Conservation (phyloP, 2,797 vertebrate genomes). For the Centroberyx gerrardi region DNA sequence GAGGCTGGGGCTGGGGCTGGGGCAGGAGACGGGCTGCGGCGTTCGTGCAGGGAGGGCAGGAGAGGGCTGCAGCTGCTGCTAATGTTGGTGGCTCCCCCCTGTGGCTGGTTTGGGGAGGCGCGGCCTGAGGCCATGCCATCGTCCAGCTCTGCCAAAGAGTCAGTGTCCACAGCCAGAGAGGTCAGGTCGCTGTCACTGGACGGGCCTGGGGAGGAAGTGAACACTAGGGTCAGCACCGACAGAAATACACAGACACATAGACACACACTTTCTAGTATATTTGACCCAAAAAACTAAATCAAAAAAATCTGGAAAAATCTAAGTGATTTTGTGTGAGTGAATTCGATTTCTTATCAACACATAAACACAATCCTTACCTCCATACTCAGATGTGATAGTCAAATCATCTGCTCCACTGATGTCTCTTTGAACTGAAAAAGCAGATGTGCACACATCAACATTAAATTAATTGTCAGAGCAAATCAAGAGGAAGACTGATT, state of each 20-base stretch:
- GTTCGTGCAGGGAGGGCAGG: constrained; percentile 71
- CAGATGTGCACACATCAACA: constrained; percentile 41
- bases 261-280: neutral
- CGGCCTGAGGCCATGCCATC: constrained; percentile 98
- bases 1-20: constrained; percentile 54
- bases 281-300: neutral
- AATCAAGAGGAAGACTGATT: neutral
- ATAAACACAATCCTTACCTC: constrained; percentile 81
- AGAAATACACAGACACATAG: neutral
- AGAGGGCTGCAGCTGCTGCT: constrained; percentile 79
- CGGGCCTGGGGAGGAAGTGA: constrained; percentile 80
- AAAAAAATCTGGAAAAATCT: neutral
- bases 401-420: constrained; percentile 89
- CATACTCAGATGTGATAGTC: constrained; percentile 90
- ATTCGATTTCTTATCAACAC: too few species aligned
- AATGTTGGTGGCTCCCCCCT: constrained; percentile 82
- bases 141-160: constrained; percentile 92
- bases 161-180: constrained; percentile 91
- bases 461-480: neutral
- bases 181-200: constrained; percentile 94
- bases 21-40: constrained; percentile 80
- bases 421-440: constrained; percentile 87
- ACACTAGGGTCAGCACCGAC: neutral
- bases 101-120: constrained; percentile 90
- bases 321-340: neutral